phyloP scores from a whole-genome alignment of 2,888 invertebrate species.

The Podabrus alpinus region DNA sequence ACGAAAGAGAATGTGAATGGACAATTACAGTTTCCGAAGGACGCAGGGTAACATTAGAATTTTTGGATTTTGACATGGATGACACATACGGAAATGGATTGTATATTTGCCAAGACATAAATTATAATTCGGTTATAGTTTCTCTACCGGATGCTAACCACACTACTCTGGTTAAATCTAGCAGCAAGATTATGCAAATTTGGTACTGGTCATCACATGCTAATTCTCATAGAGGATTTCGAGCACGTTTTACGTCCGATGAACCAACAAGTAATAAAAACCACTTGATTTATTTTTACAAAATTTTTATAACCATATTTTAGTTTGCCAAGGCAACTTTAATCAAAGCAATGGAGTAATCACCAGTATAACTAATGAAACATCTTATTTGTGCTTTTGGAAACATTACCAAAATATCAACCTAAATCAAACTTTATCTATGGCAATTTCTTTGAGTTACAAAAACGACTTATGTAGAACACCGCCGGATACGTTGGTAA shows the following conservation, averaged over 20 bases:
- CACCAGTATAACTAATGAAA: constrained; percentile 34
- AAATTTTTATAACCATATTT: background rate
- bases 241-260: constrained; percentile 69
- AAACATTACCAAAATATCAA: constrained; percentile 24
- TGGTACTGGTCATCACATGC: constrained; percentile 61
- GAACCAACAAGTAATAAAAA: constrained; percentile 62
- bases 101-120: constrained; percentile 52
- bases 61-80: constrained; percentile 64
- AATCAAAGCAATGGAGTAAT: constrained; percentile 54
- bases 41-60: constrained; percentile 64
- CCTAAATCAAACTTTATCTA: constrained; percentile 44
- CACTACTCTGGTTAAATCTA: constrained; percentile 61
- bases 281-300: background rate
- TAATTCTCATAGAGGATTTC: constrained; percentile 67
- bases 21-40: constrained; percentile 67
- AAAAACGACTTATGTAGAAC: constrained; percentile 26
- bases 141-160: constrained; percentile 44
- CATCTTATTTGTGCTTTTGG: constrained; percentile 54
- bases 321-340: constrained; percentile 58
- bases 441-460: constrained; percentile 41
- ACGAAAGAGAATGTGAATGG: constrained; percentile 67
- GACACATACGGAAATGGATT: constrained; percentile 32
- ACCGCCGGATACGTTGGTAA: background rate
- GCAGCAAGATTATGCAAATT: constrained; percentile 67
- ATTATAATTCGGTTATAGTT: constrained; percentile 52